Evolutionary conservation across 2,113 vertebrate genomes (phyloP).

Genomic region (Centropus bengalensis): DNA sequence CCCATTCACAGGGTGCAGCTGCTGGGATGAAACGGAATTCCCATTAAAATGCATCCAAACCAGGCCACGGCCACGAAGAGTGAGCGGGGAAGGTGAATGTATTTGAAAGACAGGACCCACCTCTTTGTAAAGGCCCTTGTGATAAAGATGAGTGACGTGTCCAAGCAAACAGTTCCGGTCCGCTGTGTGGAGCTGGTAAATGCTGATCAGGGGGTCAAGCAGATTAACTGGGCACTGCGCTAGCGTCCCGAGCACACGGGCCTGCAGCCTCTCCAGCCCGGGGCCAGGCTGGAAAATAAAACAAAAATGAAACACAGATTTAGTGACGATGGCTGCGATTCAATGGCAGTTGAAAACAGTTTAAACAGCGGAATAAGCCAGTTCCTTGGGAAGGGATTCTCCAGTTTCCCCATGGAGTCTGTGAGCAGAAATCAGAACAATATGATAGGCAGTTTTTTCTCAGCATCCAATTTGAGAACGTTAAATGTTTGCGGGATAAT

Average conservation of each 20-base stretch:
- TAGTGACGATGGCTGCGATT: conserved; percentile 6
- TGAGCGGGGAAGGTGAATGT: conserved; percentile 43
- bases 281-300: conserved; percentile 13
- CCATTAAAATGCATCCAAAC: conserved; percentile 55
- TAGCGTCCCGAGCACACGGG: conserved; percentile 19
- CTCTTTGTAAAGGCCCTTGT: conserved; percentile 70
- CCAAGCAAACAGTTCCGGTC: conserved; percentile 55
- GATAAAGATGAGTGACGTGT: conserved; percentile 41
- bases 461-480: neutral
- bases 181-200: conserved; percentile 67
- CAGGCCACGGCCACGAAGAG: conserved; percentile 10
- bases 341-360: neutral
- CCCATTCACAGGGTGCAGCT: conserved; percentile 40
- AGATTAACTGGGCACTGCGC: conserved; percentile 41
- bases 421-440: conserved; percentile 57
- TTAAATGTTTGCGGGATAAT: neutral
- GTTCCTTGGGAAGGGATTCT: conserved; percentile 55
- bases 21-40: neutral
- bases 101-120: conserved; percentile 55
- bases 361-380: conserved; percentile 3
- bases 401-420: conserved; percentile 9
- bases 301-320: neutral
- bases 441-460: neutral
- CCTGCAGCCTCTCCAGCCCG: conserved; percentile 51
- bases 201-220: conserved; percentile 56